A percentile compares a stretch with the other conserved stretches of the same genome.
phyloP scores from a whole-genome alignment of 2,113 vertebrate genomes.

The Dicrurus megarhynchus region DNA sequence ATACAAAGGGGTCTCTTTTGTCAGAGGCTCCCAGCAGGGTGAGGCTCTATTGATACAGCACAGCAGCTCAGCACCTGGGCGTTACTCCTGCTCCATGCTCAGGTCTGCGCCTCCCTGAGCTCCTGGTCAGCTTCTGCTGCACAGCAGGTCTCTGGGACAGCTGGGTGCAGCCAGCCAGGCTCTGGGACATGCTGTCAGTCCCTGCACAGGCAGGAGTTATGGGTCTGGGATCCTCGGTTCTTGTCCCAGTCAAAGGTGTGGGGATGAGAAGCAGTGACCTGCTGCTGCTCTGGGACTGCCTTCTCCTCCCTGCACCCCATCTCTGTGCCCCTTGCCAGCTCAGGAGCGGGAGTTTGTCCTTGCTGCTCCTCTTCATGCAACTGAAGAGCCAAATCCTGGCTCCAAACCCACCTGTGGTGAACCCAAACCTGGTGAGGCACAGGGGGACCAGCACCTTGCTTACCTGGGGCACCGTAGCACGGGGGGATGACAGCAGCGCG shows the following conservation, averaged over 20 bases:
- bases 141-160: too few species aligned
- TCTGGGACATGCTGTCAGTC: not conserved
- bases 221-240: not conserved
- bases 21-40: not conserved
- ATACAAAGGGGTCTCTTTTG: not conserved
- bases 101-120: not conserved
- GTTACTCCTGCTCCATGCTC: fast-evolving
- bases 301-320: not conserved
- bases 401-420: not conserved
- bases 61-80: not conserved
- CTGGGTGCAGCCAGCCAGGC: not conserved
- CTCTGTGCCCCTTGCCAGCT: not conserved
- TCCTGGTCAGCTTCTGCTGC: not conserved
- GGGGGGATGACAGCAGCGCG: fast-evolving
- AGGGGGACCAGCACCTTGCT: not conserved
- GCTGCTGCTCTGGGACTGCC: not conserved
- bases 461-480: not conserved
- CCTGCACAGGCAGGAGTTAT: not conserved
- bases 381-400: not conserved
- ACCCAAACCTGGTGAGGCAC: not conserved
- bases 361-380: not conserved
- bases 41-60: not conserved
- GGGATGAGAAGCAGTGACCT: not conserved
- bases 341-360: not conserved
- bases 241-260: not conserved